Evolutionary conservation across 2,888 invertebrate genomes (phyloP).

Genomic region (Tetranychus piercei): DNA sequence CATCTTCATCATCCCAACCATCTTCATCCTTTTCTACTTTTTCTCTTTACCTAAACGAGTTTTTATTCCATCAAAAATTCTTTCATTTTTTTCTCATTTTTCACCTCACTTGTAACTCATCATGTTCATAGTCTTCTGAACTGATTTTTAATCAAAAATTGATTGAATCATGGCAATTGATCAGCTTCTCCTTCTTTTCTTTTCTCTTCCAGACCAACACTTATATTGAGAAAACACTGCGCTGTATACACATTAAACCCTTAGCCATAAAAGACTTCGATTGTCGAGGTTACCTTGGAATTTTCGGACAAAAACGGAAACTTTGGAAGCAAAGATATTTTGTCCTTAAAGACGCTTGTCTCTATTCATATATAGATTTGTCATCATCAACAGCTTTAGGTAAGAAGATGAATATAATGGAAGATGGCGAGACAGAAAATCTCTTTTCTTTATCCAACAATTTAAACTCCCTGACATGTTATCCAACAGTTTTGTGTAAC

Average conservation of each 20-base stretch:
- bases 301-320: constrained; percentile 49
- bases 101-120: not conserved
- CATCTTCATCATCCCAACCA: not conserved
- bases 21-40: no score
- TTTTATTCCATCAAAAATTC: no score
- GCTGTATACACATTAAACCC: constrained; percentile 55
- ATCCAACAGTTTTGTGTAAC: not conserved
- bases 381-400: constrained; percentile 73
- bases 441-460: not conserved
- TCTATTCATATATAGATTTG: constrained; percentile 77
- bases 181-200: not conserved
- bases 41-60: no score
- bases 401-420: constrained; percentile 32
- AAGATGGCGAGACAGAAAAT: not conserved
- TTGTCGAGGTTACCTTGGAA: constrained; percentile 77
- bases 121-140: not conserved
- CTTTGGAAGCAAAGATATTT: constrained; percentile 82
- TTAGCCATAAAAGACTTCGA: constrained; percentile 61
- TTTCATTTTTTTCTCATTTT: not conserved
- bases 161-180: no score
- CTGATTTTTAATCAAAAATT: not conserved
- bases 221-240: constrained; percentile 56
- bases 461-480: not conserved
- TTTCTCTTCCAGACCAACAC: constrained; percentile 37
- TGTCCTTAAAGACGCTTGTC: constrained; percentile 79